Percentiles rank a stretch among this genome's conserved stretches.
Conservation (phyloP, 2,888 invertebrate genomes). For the Platycnemis pennipes region DNA sequence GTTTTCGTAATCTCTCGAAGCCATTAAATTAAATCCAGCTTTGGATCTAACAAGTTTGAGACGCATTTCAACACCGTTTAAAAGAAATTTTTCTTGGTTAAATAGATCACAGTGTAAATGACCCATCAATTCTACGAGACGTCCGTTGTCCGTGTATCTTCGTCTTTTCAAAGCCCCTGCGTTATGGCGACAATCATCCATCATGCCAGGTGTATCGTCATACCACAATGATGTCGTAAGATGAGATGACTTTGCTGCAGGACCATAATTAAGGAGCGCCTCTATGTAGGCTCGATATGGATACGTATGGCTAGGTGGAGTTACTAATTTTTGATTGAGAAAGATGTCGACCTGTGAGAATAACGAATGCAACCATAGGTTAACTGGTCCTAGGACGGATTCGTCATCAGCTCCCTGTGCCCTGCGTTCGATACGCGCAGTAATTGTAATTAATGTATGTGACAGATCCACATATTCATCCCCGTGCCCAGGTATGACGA, state of each 20-base stretch:
- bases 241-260: conserved; percentile 72
- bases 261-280: neutral
- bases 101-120: too few species aligned
- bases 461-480: neutral
- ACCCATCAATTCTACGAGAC: too few species aligned
- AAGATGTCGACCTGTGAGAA: neutral
- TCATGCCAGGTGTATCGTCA: neutral
- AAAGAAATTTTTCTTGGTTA: conserved; percentile 62
- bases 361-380: conserved; percentile 35
- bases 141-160: neutral
- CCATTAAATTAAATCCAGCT: neutral
- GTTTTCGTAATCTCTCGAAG: neutral
- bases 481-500: neutral
- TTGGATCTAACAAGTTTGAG: conserved; percentile 45
- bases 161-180: neutral
- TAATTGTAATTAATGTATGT: neutral
- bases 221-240: conserved; percentile 71
- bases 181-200: neutral
- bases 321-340: conserved; percentile 10
- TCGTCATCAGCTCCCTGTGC: neutral
- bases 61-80: conserved; percentile 72
- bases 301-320: neutral
- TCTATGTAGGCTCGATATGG: neutral
- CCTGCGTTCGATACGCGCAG: neutral
- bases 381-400: neutral